Base-by-base conservation (phyloP, 2,888 invertebrate species). In the Pherbina coryleti region DNA sequence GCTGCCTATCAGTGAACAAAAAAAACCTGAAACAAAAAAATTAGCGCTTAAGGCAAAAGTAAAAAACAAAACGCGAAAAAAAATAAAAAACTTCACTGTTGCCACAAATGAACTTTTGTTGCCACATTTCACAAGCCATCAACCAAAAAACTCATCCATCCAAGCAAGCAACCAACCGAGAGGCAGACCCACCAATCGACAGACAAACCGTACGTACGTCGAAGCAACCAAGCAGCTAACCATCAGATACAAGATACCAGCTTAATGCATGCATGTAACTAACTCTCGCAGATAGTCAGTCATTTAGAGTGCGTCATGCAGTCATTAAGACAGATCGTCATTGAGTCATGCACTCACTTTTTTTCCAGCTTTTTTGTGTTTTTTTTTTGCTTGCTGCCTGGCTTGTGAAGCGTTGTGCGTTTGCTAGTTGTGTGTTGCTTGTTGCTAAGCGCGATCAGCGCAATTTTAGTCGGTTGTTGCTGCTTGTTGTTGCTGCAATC, bases 81-180 rank as follows among this genome's bases (percentile, higher is more conserved):
- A 14, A 31, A 55, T 5, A n/a, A 55, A 25, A 51, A 70, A 51
- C 49, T 51, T n/a, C 51, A 25, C 25, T 69, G 72, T 44, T 72
- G 72, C 72, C 37, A 60, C 57, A 60, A 44, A 60, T 72, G 72
- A 72, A 72, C 72, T 72, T 72, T 72, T 72, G 57, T 60, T 60
- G 60, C 60, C 72, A 72, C 72, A 72, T 72, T 72, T 72, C 72
- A 72, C 72, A 72, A 72, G 44, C 57, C 72, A 60, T 72, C 72
- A 72, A 72, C 72, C 60, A 72, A 60, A 72, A 72, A 72, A 72
- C 72, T 37, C 72, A 72, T 72, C 72, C 72, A 72, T 57, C 72
- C 72, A 60, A 19, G 55, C 55, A 71, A 34, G 55, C 71, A 71
- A n/a, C 69, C 67, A 67, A 8, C 49, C 44, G 37, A 19, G 22